Base-by-base conservation (phyloP, 2,888 invertebrate genomes). In the Tortricodes alternella region DNA sequence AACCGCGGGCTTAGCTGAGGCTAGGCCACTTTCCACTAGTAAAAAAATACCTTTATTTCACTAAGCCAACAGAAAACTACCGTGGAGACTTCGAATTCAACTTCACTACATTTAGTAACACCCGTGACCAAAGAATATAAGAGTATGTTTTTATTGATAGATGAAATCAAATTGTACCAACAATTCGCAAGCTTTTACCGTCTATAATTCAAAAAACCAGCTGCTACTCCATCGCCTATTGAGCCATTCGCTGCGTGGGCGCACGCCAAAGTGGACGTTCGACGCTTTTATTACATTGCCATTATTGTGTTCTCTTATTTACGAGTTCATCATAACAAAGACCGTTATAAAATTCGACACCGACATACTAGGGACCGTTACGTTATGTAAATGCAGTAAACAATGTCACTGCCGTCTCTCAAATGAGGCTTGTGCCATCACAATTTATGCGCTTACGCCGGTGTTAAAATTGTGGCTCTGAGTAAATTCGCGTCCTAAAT, bases 311-410 rank as follows among this genome's bases (percentile, higher is more conserved):
- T 32, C 34, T 34, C 46, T 19, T 32, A 44, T 44, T 46, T 23
- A 46, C 32, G 46, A 34, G 32, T 46, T 21, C 46, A 34, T 34
- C 21, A 46, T 15, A 9, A 74, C 74, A 73, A 71, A 74, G 70
- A 78, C 78, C 75, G 79, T 79, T 79, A 78, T 68, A 75, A 77
- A 78, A 80, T 44, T 50, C 37, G 29, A 50, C 35, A 37, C 27
- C 16, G 37, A 53, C 44, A 35, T n/a, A 2, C 38, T n/a, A n/a
- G n/a, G n/a, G n/a, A 43, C 49, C 49, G 49, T 43, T 55, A 55
- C 24, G 39, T 21, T 49, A 39, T 38, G 46, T 16, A 18, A 46
- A 53, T 53, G 27, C 8, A 2, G 37, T 50, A 43, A 55, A 52
- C 46, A 48, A 43, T 46, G 51, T 34, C 39, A 43, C 11, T 4